Evolutionary conservation across 1,140 invertebrate genomes (phyloP).

Genomic region (Hypothenemus hampei): DNA sequence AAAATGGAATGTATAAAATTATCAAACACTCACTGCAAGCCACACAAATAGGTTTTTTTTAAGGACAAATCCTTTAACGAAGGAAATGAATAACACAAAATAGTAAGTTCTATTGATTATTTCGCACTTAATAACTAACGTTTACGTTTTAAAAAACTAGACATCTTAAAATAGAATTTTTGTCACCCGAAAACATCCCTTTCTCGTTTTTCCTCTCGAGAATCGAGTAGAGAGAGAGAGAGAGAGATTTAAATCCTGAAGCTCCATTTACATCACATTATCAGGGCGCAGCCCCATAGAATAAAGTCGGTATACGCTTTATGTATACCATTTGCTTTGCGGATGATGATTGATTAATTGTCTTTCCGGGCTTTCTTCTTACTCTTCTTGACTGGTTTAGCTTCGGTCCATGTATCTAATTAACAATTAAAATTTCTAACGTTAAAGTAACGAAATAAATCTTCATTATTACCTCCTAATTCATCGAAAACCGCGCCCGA

Average conservation of each 20-base stretch:
- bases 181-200: neutral
- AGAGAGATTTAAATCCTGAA: neutral
- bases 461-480: slow-evolving; percentile 57
- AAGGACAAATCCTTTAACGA: no score
- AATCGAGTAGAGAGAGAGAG: neutral
- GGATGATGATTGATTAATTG: slow-evolving; percentile 34
- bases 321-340: no score
- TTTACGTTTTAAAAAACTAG: neutral
- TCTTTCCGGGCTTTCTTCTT: slow-evolving; percentile 44
- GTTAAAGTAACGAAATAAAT: neutral
- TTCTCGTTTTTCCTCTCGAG: neutral
- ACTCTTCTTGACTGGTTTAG: slow-evolving; percentile 41
- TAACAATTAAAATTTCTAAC: neutral
- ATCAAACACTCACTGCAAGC: no score
- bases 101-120: no score
- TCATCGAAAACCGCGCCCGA: slow-evolving; percentile 55
- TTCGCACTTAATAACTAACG: neutral
- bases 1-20: no score
- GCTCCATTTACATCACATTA: neutral
- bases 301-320: neutral
- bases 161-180: neutral
- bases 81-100: no score
- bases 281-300: neutral
- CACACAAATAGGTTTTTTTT: no score
- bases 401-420: slow-evolving; percentile 42